Base-by-base conservation (phyloP, 2,797 vertebrate genomes). In the Premnoplex brunnescens region DNA sequence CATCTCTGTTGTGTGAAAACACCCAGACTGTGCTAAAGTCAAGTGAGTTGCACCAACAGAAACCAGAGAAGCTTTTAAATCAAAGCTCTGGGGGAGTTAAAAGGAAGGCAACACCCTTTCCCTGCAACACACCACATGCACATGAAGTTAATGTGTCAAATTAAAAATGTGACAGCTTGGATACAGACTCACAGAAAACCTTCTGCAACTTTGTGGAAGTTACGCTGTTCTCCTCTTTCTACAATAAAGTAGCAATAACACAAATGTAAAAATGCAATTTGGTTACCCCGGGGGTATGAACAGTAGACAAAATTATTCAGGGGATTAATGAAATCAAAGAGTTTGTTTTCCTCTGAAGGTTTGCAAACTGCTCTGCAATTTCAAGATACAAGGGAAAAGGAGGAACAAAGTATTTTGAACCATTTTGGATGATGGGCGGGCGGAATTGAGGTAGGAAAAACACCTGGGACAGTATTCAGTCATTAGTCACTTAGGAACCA, bases 401-500 rank as follows among this genome's bases (percentile, higher is more conserved):
- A 63, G 37, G 43, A 80, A 88, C 49, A 34, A 71, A 84, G 43
- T 52, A 64, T 80, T 88, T 73, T 34, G 72, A 90, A 68, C 24
- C 36, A 39, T 85, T 84, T 41, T 67, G 64, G 62, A 59, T 67
- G 74, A 92, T 3, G 21, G 44, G 93, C 58, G 88, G 91, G 89
- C 77, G 77, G 89, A 92, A 88, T 2, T 44, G 86, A 74, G 88
- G 58, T 88, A 56, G 43, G 52, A 72, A 92, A 88, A 96, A 93
- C 88, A 95, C 84, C 83, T 94, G 69, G 1, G 2, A 93, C 76
- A 54, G 41, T 4, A 36, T 85, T 77, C 79, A 93, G 81, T 27
- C 74, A 63, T 95, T 95, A 97, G 58, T 94, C 91, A 95, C 78
- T 90, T n/a, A 56, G 81, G 94, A 95, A 83, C 85, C 83, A 84